Evolutionary conservation across 1,140 invertebrate species (phyloP).

Genomic region (Eumaeus atala): DNA sequence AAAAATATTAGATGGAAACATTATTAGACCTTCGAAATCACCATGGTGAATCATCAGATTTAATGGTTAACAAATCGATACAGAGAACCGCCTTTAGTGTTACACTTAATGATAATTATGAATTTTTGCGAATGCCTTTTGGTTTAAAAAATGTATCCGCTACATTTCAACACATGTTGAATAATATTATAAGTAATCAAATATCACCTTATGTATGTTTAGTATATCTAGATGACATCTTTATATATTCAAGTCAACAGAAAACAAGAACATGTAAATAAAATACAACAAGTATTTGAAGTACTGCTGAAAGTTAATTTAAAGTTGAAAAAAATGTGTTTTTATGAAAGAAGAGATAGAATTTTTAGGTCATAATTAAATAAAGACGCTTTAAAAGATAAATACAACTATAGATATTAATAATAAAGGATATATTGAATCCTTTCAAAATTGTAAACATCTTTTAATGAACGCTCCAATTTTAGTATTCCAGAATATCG

Average conservation of each 20-base stretch:
- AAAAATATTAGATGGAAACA: background rate
- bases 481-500: slow-evolving; percentile 36
- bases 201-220: slow-evolving; percentile 28
- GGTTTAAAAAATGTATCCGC: no score
- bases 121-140: no score
- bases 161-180: slow-evolving; percentile 36
- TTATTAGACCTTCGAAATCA: background rate
- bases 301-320: slow-evolving; percentile 51
- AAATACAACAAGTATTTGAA: slow-evolving; percentile 44
- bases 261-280: slow-evolving; percentile 31
- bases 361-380: slow-evolving; percentile 57
- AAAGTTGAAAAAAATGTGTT: slow-evolving; percentile 43
- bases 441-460: slow-evolving; percentile 32
- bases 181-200: slow-evolving; percentile 40
- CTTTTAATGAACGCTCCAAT: slow-evolving; percentile 27
- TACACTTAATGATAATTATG: no score
- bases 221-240: slow-evolving; percentile 60
- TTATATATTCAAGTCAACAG: slow-evolving; percentile 38
- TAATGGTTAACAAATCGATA: no score
- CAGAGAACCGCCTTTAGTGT: no score
- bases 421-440: slow-evolving; percentile 26
- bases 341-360: slow-evolving; percentile 52
- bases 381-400: slow-evolving; percentile 53
- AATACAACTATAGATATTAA: slow-evolving; percentile 32
- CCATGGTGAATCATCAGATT: background rate